Percentiles rank a stretch among this genome's conserved stretches.
phyloP scores from a whole-genome alignment of 37 sponge, comb jelly and placozoan genomes.

The Crambe crambe region DNA sequence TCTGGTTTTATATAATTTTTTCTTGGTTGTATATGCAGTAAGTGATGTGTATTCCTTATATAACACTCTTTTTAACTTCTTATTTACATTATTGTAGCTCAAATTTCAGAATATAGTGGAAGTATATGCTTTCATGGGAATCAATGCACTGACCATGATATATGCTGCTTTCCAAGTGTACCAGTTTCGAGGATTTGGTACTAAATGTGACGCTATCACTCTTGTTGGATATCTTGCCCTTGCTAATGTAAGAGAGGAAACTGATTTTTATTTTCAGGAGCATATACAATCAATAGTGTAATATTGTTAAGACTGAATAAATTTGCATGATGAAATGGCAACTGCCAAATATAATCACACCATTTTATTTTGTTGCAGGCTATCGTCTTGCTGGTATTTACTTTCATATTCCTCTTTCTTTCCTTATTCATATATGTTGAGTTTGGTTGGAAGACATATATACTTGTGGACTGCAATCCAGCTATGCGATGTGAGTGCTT shows the following conservation, averaged over 20 bases:
- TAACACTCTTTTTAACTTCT: background rate
- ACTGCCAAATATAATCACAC: background rate
- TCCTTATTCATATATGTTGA: constrained; percentile 51
- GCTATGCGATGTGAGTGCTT: constrained; percentile 53
- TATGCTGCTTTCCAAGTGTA: constrained; percentile 58
- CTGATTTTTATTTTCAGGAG: background rate
- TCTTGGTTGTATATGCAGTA: constrained; percentile 57
- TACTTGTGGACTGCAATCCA: constrained; percentile 53
- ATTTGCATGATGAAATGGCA: background rate
- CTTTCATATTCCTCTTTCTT: constrained; percentile 23
- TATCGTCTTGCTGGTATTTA: constrained; percentile 34
- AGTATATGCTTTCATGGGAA: constrained; percentile 36
- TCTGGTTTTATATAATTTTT: constrained; percentile 58
- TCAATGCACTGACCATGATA: constrained; percentile 40
- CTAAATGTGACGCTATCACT: constrained; percentile 37
- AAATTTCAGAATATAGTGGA: constrained; percentile 49
- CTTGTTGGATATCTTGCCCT: constrained; percentile 50
- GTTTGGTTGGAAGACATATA: constrained; percentile 72
- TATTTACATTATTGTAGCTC: constrained; percentile 6
- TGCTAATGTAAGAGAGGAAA: constrained; percentile 47
- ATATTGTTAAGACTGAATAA: background rate
- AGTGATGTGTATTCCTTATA: constrained; percentile 9
- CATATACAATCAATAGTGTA: too few species aligned
- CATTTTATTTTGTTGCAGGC: constrained; percentile 3
- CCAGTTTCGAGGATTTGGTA: constrained; percentile 67